Evolutionary conservation across 2,888 invertebrate genomes (phyloP), one percentile per base, ranked within the genome.

Genomic region (Tineola bisselliella): DNA sequence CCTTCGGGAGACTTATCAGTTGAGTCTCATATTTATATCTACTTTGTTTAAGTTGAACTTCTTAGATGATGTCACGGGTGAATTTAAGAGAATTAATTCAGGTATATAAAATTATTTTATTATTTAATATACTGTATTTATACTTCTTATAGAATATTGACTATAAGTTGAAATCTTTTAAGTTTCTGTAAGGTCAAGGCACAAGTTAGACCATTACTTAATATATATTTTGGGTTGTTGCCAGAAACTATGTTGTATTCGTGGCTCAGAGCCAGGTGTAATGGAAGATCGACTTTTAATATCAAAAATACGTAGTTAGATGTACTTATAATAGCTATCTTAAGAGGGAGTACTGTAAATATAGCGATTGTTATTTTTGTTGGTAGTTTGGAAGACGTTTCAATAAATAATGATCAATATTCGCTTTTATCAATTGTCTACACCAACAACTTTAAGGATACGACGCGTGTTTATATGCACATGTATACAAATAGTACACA

Each of bases 191-290:
- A 70, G 75, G 73, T 76, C 75, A 77, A 72, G 71, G 71, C 67
- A 70, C 68, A 69, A 38, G 63, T 66, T 68, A 43, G 57, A 66
- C 65, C 68, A 67, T 69, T 69, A 70, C 72, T 72, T 72, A 74
- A 74, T 73, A 74, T 78, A 76, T 74, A 64, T 68, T 68, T 71
- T 82, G 81, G 82, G 71, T 59, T 59, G 43, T 17, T 63, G 75
- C 81, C 81, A 81, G 71, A 67, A 69, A 66, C 30, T 61, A 38
- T 12, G 38, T 38, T 38, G 10, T 38, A 38, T 38, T 38, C 57
- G 74, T 77, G 44, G 77, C 77, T 76, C 63, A 62, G 64, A 68
- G 76, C 78, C 77, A 80, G 78, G 74, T 59, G 59, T 77, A 70
- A 73, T 68, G 66, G 70, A 68, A 74, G 66, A 66, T 70, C 71